Evolutionary conservation across 2,113 vertebrate species (phyloP), one percentile per base, ranked within the genome.

Genomic region (Caranx melampygus): DNA sequence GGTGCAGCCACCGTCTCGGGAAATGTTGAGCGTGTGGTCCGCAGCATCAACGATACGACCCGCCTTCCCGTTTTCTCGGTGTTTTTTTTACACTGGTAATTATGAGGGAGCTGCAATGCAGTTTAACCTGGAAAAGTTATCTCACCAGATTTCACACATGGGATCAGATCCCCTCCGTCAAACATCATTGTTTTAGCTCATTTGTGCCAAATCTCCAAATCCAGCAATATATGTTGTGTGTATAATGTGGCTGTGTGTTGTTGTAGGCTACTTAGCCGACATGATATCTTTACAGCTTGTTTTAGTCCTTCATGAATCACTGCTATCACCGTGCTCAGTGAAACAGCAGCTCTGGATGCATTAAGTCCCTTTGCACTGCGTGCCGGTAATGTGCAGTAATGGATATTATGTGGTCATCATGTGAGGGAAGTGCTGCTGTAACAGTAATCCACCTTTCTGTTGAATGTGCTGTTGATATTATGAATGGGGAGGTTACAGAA

Each of bases 51-150:
- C 35, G n/a, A 40, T 58, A 7, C 65, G 52, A 3, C 37, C 37
- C 58, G 34, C 14, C 33, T 45, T 21, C 13, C 3, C 5, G 42
- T 18, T 10, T 45, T 0, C 3, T 55, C 34, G n/a, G 5, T 75
- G 13, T 59, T 11, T 37, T 35, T 44, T 70, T 49, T 42, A 8
- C 3, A 20, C 10, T 37, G 44, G 26, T 35, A 21, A 47, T 16
- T 3, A 21, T 16, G 59, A 67, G 21, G 11, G 18, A 59, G 62
- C 92, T 92, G 89, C 90, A 91, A 70, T 88, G 89, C 88, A 89
- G 88, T 71, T 88, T 65, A 21, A 68, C 6, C 45, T 20, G 20
- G 14, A 0, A 10, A 51, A 57, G 20, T 66, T 14, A 6, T 34
- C 21, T 21, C 6, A 15, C 21, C 26, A 4, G 26, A 26, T 35